Percentiles rank a stretch among this genome's conserved stretches.
These are phyloP conservation scores for Lates japonicus DNA, from an alignment of 2,797 vertebrate species.

Conservation along the genomic window DNA sequence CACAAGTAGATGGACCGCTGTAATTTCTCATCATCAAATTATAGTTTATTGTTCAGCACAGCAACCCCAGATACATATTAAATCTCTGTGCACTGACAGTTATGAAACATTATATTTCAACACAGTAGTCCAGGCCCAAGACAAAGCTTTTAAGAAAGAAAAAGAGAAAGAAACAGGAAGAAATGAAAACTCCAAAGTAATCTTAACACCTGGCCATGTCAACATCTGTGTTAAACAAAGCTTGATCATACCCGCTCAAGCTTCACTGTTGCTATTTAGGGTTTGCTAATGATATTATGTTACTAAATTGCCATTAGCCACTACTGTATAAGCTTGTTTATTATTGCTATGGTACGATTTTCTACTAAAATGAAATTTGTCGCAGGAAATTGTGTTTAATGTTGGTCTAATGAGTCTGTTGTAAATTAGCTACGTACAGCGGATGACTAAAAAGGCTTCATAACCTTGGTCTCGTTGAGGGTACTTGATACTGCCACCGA, in stretches of 20 bases:
- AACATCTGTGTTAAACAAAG: constrained; percentile 92
- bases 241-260: constrained; percentile 84
- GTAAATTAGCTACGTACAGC: constrained; percentile 85
- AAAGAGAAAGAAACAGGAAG: constrained; percentile 66
- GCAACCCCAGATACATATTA: constrained; percentile 96
- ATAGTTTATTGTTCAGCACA: constrained; percentile 99
- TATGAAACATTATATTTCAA: constrained; percentile 99
- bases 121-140: constrained; percentile 93
- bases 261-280: constrained; percentile 86
- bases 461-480: constrained; percentile 87
- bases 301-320: constrained; percentile 91
- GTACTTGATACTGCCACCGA: constrained; percentile 87
- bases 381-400: constrained; percentile 90
- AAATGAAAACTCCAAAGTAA: constrained; percentile 88
- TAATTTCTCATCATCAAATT: constrained; percentile 99
- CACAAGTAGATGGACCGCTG: constrained; percentile 97
- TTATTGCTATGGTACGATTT: constrained; percentile 93
- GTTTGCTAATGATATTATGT: constrained; percentile 87
- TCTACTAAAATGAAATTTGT: constrained; percentile 91
- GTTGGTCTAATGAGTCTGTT: constrained; percentile 89
- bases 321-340: constrained; percentile 89
- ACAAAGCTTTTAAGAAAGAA: constrained; percentile 84
- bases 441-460: constrained; percentile 89
- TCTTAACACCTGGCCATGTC: constrained; percentile 88
- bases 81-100: constrained; percentile 98